phyloP scores from a whole-genome alignment of 2,113 vertebrate species.

The Oenanthe melanoleuca region DNA sequence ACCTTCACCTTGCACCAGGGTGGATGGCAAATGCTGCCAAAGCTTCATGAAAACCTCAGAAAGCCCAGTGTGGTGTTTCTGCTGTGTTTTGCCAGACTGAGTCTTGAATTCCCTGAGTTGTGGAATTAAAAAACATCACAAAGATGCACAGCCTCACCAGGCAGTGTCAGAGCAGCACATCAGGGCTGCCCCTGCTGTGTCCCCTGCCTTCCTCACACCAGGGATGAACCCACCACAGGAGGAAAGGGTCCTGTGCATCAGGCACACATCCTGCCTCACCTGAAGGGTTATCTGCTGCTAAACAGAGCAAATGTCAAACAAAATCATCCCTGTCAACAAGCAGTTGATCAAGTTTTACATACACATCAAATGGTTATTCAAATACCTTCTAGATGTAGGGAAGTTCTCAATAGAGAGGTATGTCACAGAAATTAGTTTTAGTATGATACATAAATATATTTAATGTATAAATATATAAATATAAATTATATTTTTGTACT shows the following conservation, averaged over 20 bases:
- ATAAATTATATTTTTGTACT: background rate
- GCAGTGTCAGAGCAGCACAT: background rate
- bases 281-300: background rate
- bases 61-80: background rate
- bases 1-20: background rate
- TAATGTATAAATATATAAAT: background rate
- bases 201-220: background rate
- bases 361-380: background rate
- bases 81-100: background rate
- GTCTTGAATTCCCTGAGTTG: background rate
- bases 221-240: background rate
- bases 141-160: background rate
- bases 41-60: background rate
- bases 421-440: background rate
- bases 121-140: background rate
- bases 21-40: background rate
- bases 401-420: background rate
- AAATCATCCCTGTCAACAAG: background rate
- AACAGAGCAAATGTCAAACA: background rate
- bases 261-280: background rate
- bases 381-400: background rate
- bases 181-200: background rate
- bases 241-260: background rate
- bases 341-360: background rate
- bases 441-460: background rate